Conservation (phyloP, 1,140 invertebrate genomes). For the Caenorhabditis latens region DNA sequence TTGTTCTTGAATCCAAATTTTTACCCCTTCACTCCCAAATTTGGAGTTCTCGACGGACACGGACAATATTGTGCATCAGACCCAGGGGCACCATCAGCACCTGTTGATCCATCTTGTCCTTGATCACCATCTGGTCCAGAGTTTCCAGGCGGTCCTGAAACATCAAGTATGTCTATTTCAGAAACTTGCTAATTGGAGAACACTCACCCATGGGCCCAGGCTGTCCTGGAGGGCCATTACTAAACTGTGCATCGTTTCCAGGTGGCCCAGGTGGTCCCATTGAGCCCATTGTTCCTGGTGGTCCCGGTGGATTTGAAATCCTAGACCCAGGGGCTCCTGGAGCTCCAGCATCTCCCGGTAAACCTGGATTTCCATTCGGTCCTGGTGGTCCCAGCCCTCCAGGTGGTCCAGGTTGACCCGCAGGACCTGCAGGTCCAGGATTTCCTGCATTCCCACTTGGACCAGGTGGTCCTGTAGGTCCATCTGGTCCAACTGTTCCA, state of each 20-base stretch:
- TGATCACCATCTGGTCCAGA: not conserved
- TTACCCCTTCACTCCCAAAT: slow-evolving; percentile 25
- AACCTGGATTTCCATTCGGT: slow-evolving; percentile 30
- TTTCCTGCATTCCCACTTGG: slow-evolving; percentile 35
- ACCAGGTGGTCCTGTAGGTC: slow-evolving; percentile 46
- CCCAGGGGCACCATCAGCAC: slow-evolving; percentile 20
- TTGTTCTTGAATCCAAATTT: no score
- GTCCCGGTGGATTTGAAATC: not conserved
- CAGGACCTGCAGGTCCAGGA: not conserved
- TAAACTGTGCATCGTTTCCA: not conserved
- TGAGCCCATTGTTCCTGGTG: not conserved
- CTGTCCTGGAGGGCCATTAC: slow-evolving; percentile 23
- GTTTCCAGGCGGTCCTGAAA: slow-evolving; percentile 47
- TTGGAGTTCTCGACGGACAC: slow-evolving; percentile 21
- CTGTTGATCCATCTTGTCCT: not conserved
- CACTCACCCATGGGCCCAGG: slow-evolving; percentile 15
- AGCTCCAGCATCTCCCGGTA: slow-evolving; percentile 38
- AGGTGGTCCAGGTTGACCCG: slow-evolving; percentile 36
- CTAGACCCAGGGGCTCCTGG: slow-evolving; percentile 7
- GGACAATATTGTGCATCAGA: slow-evolving; percentile 39
- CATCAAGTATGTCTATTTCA: not conserved
- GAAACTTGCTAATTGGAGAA: not conserved
- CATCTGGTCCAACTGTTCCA: slow-evolving; percentile 29
- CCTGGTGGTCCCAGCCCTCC: slow-evolving; percentile 52
- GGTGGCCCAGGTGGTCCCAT: slow-evolving; percentile 34